Percentiles rank a stretch among this genome's conserved stretches.
Evolutionary conservation across 1,140 invertebrate species (phyloP).

Genomic region (Gryon sp.): DNA sequence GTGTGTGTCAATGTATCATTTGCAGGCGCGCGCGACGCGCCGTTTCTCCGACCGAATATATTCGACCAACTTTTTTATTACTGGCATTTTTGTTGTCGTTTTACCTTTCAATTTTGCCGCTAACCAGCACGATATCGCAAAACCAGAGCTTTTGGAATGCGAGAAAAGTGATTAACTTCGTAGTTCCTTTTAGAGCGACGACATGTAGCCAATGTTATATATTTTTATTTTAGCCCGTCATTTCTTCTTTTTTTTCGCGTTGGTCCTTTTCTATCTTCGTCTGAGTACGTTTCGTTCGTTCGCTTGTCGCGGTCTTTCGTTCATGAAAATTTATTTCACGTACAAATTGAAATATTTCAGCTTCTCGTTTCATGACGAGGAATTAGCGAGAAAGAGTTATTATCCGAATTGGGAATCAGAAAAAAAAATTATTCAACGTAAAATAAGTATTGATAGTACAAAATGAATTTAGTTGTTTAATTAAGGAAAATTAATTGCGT

Average conservation of each 20-base stretch:
- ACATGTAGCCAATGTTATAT: neutral
- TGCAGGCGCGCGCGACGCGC: slow-evolving; percentile 1
- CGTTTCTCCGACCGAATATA: slow-evolving; percentile 14
- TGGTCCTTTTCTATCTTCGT: neutral
- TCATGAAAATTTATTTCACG: slow-evolving; percentile 11
- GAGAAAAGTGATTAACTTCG: slow-evolving; percentile 26
- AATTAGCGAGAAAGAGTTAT: no score
- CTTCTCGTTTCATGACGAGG: no score
- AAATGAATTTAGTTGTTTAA: no score
- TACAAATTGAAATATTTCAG: slow-evolving; percentile 6
- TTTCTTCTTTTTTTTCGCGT: neutral
- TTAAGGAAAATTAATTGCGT: no score
- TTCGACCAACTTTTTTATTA: slow-evolving; percentile 32
- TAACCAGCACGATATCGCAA: slow-evolving; percentile 12
- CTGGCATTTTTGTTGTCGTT: slow-evolving; percentile 14
- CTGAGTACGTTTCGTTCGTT: neutral
- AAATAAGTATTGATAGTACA: no score
- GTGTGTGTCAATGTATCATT: slow-evolving; percentile 20
- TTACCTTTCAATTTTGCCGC: slow-evolving; percentile 17
- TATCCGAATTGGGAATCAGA: no score
- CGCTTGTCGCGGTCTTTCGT: neutral
- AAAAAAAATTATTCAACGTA: no score
- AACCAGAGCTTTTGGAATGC: slow-evolving; percentile 17
- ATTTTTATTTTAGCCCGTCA: slow-evolving; percentile 9
- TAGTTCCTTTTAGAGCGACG: slow-evolving; percentile 22